Conservation (phyloP, 2,888 invertebrate species). For the Drosophila paranaensis region DNA sequence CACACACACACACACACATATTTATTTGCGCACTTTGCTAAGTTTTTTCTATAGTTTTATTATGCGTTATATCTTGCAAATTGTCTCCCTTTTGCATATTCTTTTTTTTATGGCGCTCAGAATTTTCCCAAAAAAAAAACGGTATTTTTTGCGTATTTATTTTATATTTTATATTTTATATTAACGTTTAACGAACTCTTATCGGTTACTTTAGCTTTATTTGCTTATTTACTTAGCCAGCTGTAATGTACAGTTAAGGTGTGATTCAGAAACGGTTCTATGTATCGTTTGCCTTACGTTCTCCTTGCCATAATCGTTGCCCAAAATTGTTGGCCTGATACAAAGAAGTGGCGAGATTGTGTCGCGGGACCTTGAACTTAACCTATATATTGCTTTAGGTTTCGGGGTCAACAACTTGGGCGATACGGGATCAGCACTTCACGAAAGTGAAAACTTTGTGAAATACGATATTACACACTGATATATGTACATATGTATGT, state of each 20-base stretch:
- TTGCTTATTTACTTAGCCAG: slow-evolving; percentile 35
- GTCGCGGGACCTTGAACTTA: slow-evolving; percentile 44
- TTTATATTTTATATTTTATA: slow-evolving; percentile 12
- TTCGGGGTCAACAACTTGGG: slow-evolving; percentile 1
- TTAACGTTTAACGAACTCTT: slow-evolving; percentile 71
- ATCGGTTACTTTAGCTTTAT: slow-evolving; percentile 49
- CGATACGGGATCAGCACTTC: slow-evolving; percentile 1
- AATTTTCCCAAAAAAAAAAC: slow-evolving; percentile 21
- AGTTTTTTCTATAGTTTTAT: slow-evolving; percentile 15
- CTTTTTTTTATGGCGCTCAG: slow-evolving; percentile 7
- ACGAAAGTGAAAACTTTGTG: neutral
- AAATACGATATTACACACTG: neutral
- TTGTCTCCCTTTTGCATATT: slow-evolving; percentile 17
- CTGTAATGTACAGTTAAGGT: slow-evolving; percentile 54
- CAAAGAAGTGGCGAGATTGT: slow-evolving; percentile 22
- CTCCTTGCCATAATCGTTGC: neutral
- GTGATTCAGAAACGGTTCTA: slow-evolving; percentile 48
- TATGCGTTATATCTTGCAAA: slow-evolving; percentile 21
- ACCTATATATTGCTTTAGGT: slow-evolving; percentile 19
- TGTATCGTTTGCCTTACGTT: neutral
- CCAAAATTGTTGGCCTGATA: neutral
- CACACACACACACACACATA: slow-evolving; percentile 17
- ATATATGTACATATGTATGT: too few species aligned
- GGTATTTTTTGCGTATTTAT: slow-evolving; percentile 25
- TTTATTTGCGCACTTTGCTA: slow-evolving; percentile 45